These are phyloP conservation scores for Campoplex capitator DNA, from an alignment of 2,888 invertebrate genomes.

Conservation along the genomic window DNA sequence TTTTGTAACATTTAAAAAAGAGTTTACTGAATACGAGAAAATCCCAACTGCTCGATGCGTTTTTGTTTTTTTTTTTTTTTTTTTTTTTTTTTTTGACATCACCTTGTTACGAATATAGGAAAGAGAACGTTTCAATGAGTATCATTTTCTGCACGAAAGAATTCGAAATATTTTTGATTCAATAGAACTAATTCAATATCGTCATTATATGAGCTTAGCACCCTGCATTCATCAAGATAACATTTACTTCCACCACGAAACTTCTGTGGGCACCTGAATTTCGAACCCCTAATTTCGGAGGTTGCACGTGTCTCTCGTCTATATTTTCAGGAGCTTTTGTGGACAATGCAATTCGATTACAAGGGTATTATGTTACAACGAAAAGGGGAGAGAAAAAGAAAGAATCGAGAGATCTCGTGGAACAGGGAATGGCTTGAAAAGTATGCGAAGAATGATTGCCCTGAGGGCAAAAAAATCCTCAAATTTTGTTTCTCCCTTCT, in stretches of 20 bases:
- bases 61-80: not conserved
- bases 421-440: conserved; percentile 26
- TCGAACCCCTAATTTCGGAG: conserved; percentile 64
- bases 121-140: not conserved
- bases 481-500: not conserved
- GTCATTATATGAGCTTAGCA: not conserved
- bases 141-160: not conserved
- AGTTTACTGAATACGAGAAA: too few species aligned
- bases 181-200: conserved; percentile 13
- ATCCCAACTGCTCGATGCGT: too few species aligned
- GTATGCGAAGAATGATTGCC: conserved; percentile 37
- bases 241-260: conserved; percentile 16
- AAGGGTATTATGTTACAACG: conserved; percentile 68
- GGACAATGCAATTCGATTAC: conserved; percentile 66
- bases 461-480: not conserved
- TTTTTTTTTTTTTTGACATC: not conserved
- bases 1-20: not conserved
- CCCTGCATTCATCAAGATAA: conserved; percentile 50
- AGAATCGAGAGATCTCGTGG: conserved; percentile 6
- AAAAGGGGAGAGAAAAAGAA: not conserved
- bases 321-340: conserved; percentile 30
- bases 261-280: conserved; percentile 37
- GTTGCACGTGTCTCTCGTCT: conserved; percentile 17
- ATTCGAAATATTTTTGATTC: not conserved
- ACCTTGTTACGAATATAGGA: not conserved